Percentiles rank a stretch among this genome's conserved stretches.
Evolutionary conservation across 37 sponge, comb jelly and placozoan species (phyloP).

Genomic region (Axinella damicornis): DNA sequence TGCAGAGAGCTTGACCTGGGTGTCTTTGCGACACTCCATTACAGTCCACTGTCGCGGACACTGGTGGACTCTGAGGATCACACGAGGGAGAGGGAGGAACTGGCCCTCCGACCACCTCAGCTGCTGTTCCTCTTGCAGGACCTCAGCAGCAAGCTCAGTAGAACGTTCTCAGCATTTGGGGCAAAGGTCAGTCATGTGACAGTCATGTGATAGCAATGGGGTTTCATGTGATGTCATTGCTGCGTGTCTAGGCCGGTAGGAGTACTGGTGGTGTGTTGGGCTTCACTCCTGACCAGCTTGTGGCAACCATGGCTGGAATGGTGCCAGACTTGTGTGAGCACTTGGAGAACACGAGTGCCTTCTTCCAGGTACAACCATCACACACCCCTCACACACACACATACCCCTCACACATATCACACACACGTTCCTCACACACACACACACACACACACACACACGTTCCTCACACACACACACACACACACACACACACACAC

Average conservation of each 20-base stretch:
- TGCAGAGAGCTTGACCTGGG: constrained; percentile 53
- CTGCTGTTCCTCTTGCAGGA: constrained; percentile 74
- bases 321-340: constrained; percentile 53
- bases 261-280: background rate
- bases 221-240: background rate
- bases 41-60: constrained; percentile 43
- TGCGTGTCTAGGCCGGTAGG: background rate
- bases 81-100: constrained; percentile 59
- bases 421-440: too few species aligned
- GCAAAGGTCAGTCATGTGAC: too few species aligned
- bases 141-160: constrained; percentile 50
- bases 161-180: constrained; percentile 42
- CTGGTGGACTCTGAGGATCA: constrained; percentile 54
- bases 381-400: too few species aligned
- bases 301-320: constrained; percentile 3
- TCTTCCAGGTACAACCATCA: constrained; percentile 52
- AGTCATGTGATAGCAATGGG: too few species aligned
- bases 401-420: too few species aligned
- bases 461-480: too few species aligned
- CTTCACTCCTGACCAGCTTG: constrained; percentile 22
- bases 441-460: too few species aligned
- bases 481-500: too few species aligned
- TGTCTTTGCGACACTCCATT: constrained; percentile 37
- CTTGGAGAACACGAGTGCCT: constrained; percentile 62
- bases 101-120: constrained; percentile 54